Conservation (phyloP, 2,797 vertebrate species). For the Rhinoraja longicauda region DNA sequence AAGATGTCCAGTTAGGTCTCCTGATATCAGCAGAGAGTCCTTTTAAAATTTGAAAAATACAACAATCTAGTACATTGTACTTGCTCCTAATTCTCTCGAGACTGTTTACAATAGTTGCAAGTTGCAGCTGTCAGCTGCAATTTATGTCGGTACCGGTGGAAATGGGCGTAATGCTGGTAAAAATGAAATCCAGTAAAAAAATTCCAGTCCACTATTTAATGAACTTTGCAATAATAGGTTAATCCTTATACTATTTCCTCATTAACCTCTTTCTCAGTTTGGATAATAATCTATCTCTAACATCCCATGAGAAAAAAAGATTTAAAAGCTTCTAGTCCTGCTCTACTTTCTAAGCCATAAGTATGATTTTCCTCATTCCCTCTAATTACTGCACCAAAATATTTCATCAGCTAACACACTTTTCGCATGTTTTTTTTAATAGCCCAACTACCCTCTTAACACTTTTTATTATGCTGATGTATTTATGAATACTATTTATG, state of each 20-base stretch:
- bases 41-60: no score
- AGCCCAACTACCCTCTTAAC: not conserved
- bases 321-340: not conserved
- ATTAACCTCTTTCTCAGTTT: not conserved
- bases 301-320: not conserved
- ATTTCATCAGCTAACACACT: not conserved
- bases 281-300: not conserved
- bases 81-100: no score
- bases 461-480: not conserved
- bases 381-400: not conserved
- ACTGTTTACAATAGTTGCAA: no score
- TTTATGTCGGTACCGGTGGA: no score
- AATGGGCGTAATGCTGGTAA: no score
- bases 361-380: not conserved
- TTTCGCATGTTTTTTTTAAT: not conserved
- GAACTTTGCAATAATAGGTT: not conserved
- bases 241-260: not conserved
- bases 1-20: no score
- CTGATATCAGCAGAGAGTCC: no score
- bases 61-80: no score
- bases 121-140: no score
- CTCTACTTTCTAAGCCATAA: not conserved
- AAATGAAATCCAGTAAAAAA: no score
- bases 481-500: not conserved
- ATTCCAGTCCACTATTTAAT: not conserved